Percentiles rank a stretch among this genome's conserved stretches.
These are phyloP conservation scores for Ailuropoda melanoleuca DNA, from an alignment of 2,113 vertebrate species.

Conservation along the genomic window DNA sequence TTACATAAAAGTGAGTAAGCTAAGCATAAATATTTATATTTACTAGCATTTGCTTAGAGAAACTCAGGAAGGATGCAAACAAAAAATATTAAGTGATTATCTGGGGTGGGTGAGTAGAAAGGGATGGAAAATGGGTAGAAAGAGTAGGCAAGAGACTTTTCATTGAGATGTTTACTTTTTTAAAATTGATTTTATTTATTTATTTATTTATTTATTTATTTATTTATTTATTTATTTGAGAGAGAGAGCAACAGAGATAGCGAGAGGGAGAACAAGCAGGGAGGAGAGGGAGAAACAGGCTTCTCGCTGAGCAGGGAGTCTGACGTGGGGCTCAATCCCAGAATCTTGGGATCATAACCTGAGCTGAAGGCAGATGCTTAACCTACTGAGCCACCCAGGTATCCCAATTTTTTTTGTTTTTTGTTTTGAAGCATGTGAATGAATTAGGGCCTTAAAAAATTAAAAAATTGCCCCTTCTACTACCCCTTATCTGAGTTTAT, in stretches of 20 bases:
- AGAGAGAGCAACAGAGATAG: background rate
- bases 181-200: background rate
- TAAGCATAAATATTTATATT: background rate
- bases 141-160: background rate
- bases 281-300: background rate
- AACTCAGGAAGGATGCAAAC: background rate
- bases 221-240: background rate
- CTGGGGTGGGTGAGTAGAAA: background rate
- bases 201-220: too few species aligned
- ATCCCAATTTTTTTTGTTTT: background rate
- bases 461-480: background rate
- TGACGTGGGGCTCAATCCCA: background rate
- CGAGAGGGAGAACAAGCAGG: too few species aligned
- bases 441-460: background rate
- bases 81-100: constrained; percentile 1
- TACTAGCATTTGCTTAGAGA: constrained; percentile 24
- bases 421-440: constrained; percentile 6
- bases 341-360: background rate
- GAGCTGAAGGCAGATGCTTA: background rate
- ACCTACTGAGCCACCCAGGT: background rate
- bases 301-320: background rate
- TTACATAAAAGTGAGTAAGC: background rate
- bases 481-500: background rate
- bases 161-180: background rate
- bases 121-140: background rate